Base-by-base conservation (phyloP, 2,797 vertebrate genomes). In the Acanthurus tractus region DNA sequence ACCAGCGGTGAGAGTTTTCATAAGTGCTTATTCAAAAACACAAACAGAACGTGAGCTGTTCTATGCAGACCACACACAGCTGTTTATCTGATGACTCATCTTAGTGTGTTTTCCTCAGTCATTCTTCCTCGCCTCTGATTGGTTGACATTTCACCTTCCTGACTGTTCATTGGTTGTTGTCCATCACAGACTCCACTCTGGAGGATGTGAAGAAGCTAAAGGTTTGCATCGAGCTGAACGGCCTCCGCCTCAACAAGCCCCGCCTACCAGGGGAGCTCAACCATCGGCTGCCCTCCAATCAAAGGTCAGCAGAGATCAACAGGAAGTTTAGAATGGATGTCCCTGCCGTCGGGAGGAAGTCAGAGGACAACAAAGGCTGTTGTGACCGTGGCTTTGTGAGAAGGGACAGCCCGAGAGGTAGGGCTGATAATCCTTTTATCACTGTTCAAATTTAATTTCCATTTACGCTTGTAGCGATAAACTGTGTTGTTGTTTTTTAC, bases 181-280 rank as follows among this genome's bases (percentile, higher is more conserved):
- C 11, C 22, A 0, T 38, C 86, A 86, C 94, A 96, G 94, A 95
- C 90, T 70, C 96, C 70, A 94, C 93, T 81, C 95, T 92, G 88
- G 97, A 96, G 91, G 97, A 98, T 79, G 95, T 97, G 89, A 97
- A 96, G 92, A 97, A 97, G 93, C 96, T 97, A 91, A 98, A 97
- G 94, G 97, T 98, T 90, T 96, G 97, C 93, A 97, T 98, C 86
- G 97, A 98, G 95, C 95, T 98, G 90, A 97, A 96, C 78, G 97
- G 97, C 90, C 96, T 98, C 84, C 94, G 96, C 87, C 96, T 97
- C 83, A 97, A 96, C 95, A 97, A 97, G 84, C 96, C 97, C 86
- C 95, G 94, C 85, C 96, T 97, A 94, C 93, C 95, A 76, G 84
- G 90, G 85, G 95, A 97, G 92, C 90, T 94, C 67, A 81, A 88